Base-by-base conservation (phyloP, 2,888 invertebrate genomes). In the Abscondita cerata region DNA sequence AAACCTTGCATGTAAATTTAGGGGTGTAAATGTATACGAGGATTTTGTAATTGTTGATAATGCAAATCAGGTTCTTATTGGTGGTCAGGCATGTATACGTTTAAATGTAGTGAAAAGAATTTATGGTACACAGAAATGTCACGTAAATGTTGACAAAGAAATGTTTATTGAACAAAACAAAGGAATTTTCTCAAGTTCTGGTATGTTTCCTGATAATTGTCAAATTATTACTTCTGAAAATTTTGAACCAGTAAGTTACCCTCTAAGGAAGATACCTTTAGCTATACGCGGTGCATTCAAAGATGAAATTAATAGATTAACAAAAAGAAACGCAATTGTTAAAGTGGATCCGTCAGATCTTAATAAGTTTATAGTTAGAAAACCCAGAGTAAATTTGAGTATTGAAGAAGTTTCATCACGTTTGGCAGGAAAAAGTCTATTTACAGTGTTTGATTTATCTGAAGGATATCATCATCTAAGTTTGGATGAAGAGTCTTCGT, bases 331-430 rank as follows among this genome's bases (percentile, higher is more conserved):
- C 15, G 61, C 64, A 16, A 62, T 67, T 38, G 13, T 60, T 8
- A 60, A 60, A 52, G 57, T 54, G 16, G 61, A 63, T 19, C 11
- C 38, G 1, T 59, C 59, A 50, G 65, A 63, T 55, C 58, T 65
- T 33, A 65, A 64, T 51, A 40, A 62, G 31, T 51, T 64, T 6
- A 62, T 64, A 16, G 64, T 64, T n/a, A 59, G 61, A 46, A 64
- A 65, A 36, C 11, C 44, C 11, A 59, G 59, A 15, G 1, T 12
- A 8, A 6, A 12, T 13, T 15, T 13, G 5, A 40, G 15, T 6
- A 12, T 40, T 13, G 40, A 40, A 12, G 36, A 36, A 15, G 15
- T 40, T 13, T 40, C 13, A 13, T 12, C 40, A 40, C 12, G 15
- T 4, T 13, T 13, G 15, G 15, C 15, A 15, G 8, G 15, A 13